Evolutionary conservation across 2,113 vertebrate genomes (phyloP).

Genomic region (Dryoscopus gambensis): DNA sequence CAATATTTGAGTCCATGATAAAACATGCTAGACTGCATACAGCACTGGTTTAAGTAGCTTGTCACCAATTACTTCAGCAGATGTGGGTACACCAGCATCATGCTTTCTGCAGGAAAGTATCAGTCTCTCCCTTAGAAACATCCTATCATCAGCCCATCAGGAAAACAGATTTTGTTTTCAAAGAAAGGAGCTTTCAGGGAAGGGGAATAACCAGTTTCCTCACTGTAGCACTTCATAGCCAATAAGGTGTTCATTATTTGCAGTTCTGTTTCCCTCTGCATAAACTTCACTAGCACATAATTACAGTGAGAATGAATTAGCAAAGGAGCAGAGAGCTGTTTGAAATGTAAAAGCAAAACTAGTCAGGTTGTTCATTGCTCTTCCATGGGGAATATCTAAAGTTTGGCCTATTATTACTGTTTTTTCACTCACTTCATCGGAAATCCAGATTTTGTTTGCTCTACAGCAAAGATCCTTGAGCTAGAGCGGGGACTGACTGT

Average conservation of each 20-base stretch:
- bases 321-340: background rate
- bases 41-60: background rate
- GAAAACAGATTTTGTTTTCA: background rate
- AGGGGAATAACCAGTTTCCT: background rate
- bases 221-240: background rate
- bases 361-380: background rate
- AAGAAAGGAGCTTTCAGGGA: background rate
- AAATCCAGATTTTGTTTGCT: background rate
- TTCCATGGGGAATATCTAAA: background rate
- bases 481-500: background rate
- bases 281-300: background rate
- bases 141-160: background rate
- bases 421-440: background rate
- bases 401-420: background rate
- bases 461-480: background rate
- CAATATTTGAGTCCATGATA: background rate
- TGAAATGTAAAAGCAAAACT: background rate
- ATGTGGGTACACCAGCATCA: background rate
- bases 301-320: background rate
- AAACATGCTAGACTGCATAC: background rate
- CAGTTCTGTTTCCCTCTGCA: background rate
- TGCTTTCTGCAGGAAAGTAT: background rate
- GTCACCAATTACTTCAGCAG: background rate
- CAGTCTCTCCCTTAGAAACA: background rate
- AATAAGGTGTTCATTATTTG: background rate